phyloP scores from a whole-genome alignment of 2,888 invertebrate species.

The Philereme transversata region DNA sequence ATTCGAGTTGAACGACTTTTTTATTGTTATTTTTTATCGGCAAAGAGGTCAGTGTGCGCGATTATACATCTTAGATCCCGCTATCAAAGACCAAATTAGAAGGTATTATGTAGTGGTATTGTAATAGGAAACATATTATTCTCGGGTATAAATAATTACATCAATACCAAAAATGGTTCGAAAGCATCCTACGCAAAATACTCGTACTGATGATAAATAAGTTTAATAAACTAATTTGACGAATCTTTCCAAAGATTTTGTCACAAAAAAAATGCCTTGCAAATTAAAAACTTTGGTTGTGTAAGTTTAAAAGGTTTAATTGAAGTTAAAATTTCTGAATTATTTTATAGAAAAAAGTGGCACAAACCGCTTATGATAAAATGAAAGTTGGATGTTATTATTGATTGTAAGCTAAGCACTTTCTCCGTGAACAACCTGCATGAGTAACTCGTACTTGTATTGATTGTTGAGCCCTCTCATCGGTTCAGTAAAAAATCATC shows the following conservation, averaged over 20 bases:
- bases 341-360: too few relatives aligned
- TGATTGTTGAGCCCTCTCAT: slow-evolving; percentile 4
- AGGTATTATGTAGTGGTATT: slow-evolving; percentile 39
- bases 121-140: slow-evolving; percentile 42
- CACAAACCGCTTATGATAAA: slow-evolving; percentile 46
- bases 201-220: slow-evolving; percentile 51
- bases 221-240: slow-evolving; percentile 47
- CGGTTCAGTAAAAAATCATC: slow-evolving; percentile 18
- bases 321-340: too few relatives aligned
- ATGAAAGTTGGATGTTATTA: slow-evolving; percentile 66
- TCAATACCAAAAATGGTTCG: slow-evolving; percentile 52
- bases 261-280: neutral
- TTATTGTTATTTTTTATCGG: slow-evolving; percentile 62
- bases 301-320: too few relatives aligned
- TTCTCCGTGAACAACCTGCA: slow-evolving; percentile 47
- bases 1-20: slow-evolving; percentile 64
- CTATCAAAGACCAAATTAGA: slow-evolving; percentile 52
- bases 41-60: slow-evolving; percentile 49
- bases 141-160: slow-evolving; percentile 51
- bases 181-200: slow-evolving; percentile 56
- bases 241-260: slow-evolving; percentile 1
- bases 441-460: slow-evolving; percentile 23
- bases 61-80: slow-evolving; percentile 49
- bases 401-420: slow-evolving; percentile 55
- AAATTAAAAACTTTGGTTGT: too few relatives aligned